phyloP scores from a whole-genome alignment of 1,140 invertebrate species.

The Ctenoplectra terminalis region DNA sequence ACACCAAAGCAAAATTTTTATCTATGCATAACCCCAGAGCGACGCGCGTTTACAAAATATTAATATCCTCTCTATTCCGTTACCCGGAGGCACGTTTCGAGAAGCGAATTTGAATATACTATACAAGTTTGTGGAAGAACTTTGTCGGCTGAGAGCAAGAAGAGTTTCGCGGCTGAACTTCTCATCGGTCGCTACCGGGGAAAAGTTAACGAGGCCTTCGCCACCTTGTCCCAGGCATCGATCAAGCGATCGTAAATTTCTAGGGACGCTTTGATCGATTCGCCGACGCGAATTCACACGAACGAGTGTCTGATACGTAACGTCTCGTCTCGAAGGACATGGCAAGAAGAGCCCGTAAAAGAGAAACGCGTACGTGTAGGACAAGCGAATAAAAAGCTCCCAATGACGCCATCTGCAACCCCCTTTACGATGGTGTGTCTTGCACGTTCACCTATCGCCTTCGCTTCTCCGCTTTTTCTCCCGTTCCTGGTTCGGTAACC shows the following conservation, averaged over 20 bases:
- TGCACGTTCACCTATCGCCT: slow-evolving; percentile 21
- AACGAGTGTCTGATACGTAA: slow-evolving; percentile 22
- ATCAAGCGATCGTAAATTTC: slow-evolving; percentile 48
- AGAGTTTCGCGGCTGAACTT: slow-evolving; percentile 1
- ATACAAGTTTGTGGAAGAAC: slow-evolving; percentile 8
- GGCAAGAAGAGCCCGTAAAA: slow-evolving; percentile 69
- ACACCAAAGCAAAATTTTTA: neutral
- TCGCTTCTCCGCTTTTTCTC: slow-evolving; percentile 35
- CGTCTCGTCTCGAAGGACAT: slow-evolving; percentile 34
- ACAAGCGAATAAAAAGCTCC: slow-evolving; percentile 68
- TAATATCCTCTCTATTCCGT: neutral
- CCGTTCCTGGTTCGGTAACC: neutral
- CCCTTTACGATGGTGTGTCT: slow-evolving; percentile 67
- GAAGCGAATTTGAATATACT: slow-evolving; percentile 33
- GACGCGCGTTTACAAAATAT: slow-evolving; percentile 7
- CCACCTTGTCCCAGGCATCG: slow-evolving; percentile 16
- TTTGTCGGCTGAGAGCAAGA: neutral
- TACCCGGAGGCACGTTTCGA: neutral
- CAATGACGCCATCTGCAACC: slow-evolving; percentile 67
- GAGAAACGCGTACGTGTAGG: slow-evolving; percentile 63
- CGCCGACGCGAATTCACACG: neutral
- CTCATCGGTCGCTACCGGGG: neutral
- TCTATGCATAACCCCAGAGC: neutral
- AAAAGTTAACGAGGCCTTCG: slow-evolving; percentile 16
- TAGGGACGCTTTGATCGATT: neutral